These are phyloP conservation scores for Lithobates pipiens DNA, from an alignment of 2,797 vertebrate species.

Conservation along the genomic window DNA sequence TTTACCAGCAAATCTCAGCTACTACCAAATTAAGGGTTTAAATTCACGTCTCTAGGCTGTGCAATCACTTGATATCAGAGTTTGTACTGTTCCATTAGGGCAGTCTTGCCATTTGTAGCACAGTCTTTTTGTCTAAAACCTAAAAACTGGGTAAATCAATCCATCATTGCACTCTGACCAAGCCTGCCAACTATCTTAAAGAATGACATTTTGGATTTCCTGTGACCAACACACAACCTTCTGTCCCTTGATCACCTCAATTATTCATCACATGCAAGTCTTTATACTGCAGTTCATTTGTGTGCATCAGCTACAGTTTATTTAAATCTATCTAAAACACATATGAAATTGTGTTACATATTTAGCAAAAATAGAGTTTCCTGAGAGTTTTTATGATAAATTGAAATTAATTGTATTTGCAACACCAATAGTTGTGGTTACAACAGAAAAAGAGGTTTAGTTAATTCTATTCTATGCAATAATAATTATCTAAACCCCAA, in stretches of 20 bases:
- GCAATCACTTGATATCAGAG: background rate
- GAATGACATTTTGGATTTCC: conserved; percentile 18
- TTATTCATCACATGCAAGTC: conserved; percentile 1
- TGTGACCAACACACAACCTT: conserved; percentile 35
- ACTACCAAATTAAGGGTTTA: conserved; percentile 9
- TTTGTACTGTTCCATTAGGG: background rate
- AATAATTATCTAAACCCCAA: too few species aligned
- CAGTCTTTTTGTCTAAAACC: conserved; percentile 1
- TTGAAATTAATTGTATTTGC: background rate
- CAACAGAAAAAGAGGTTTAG: background rate
- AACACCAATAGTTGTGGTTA: background rate
- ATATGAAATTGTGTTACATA: background rate
- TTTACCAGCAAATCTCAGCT: conserved; percentile 9
- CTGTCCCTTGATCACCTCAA: conserved; percentile 7
- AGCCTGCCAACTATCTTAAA: conserved; percentile 29
- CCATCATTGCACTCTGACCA: conserved; percentile 32
- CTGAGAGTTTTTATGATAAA: background rate
- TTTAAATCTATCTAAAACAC: background rate
- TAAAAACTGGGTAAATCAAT: conserved; percentile 19
- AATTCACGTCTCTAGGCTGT: background rate
- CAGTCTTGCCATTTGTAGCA: conserved; percentile 4
- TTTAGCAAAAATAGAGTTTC: background rate
- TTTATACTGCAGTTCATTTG: background rate
- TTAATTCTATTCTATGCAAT: too few species aligned
- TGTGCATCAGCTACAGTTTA: background rate